Conservation (phyloP, 2,888 invertebrate species). For the Hyposoter didymator region DNA sequence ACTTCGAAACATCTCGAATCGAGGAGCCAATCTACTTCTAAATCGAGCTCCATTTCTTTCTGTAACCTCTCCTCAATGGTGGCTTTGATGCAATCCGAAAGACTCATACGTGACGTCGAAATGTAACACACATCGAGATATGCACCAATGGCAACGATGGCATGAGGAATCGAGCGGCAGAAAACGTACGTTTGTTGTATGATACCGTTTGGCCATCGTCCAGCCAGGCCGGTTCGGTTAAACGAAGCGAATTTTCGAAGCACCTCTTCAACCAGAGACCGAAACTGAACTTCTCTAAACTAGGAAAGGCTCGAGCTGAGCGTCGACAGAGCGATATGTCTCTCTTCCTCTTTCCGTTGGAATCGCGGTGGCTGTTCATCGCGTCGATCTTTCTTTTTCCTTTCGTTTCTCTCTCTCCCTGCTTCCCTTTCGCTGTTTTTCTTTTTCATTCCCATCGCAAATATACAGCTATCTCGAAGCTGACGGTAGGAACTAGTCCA, state of each 20-base stretch:
- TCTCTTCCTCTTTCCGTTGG: slow-evolving; percentile 53
- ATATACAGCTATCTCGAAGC: background rate
- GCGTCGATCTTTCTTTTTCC: slow-evolving; percentile 47
- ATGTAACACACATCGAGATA: slow-evolving; percentile 33
- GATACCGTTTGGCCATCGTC: slow-evolving; percentile 70
- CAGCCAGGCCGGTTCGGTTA: slow-evolving; percentile 73
- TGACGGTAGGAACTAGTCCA: slow-evolving; percentile 7
- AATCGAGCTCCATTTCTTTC: slow-evolving; percentile 20
- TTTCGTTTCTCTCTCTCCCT: background rate
- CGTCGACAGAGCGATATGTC: slow-evolving; percentile 68
- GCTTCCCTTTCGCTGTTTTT: slow-evolving; percentile 37
- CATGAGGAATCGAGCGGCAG: slow-evolving; percentile 52
- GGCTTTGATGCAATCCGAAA: slow-evolving; percentile 68
- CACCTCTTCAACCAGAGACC: slow-evolving; percentile 61
- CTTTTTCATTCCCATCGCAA: background rate
- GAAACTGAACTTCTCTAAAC: slow-evolving; percentile 46
- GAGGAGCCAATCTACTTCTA: slow-evolving; percentile 39
- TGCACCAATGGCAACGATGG: slow-evolving; percentile 36
- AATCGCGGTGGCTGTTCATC: slow-evolving; percentile 40
- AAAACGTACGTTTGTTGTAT: slow-evolving; percentile 64
- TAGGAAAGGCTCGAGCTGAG: slow-evolving; percentile 56
- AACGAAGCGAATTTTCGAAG: slow-evolving; percentile 80
- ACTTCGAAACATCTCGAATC: slow-evolving; percentile 28
- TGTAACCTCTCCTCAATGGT: background rate
- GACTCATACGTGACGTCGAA: slow-evolving; percentile 66